Conservation (phyloP, 1,140 invertebrate genomes). For the Aethina tumida region DNA sequence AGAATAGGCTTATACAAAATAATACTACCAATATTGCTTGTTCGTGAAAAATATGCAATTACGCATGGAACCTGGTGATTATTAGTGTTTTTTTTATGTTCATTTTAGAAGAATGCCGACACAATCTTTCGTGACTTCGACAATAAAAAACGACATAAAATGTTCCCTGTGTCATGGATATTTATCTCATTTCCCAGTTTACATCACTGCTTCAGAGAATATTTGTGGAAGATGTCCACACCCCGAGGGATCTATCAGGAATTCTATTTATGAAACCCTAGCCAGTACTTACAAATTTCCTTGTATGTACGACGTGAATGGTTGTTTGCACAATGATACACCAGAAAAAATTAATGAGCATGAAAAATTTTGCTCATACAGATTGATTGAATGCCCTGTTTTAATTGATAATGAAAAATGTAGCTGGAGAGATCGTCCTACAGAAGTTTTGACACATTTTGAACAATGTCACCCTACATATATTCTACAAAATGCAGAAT, state of each 20-base stretch:
- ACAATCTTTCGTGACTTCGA: background rate
- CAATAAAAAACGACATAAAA: background rate
- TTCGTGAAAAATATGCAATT: too few species aligned
- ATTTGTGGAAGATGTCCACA: slow-evolving; percentile 14
- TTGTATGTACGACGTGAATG: slow-evolving; percentile 11
- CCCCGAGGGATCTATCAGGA: slow-evolving; percentile 4
- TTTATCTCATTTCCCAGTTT: slow-evolving; percentile 15
- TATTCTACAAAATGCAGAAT: too few species aligned
- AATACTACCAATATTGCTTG: too few species aligned
- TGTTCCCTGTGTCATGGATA: slow-evolving; percentile 12
- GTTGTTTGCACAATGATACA: slow-evolving; percentile 10
- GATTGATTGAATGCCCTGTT: slow-evolving; percentile 1
- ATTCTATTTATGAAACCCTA: slow-evolving; percentile 11
- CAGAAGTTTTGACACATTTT: too few species aligned
- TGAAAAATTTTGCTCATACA: slow-evolving; percentile 12
- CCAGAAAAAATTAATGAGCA: slow-evolving; percentile 13
- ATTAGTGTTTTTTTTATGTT: too few species aligned
- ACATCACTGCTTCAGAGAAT: slow-evolving; percentile 1
- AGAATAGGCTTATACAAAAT: too few species aligned
- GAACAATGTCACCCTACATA: too few species aligned
- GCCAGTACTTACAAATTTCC: slow-evolving; percentile 14
- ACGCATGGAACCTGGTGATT: too few species aligned
- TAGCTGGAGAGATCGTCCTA: too few species aligned
- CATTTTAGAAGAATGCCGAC: background rate
- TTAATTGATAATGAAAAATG: too few species aligned